These are phyloP conservation scores for Chlamydotis undulata DNA, from an alignment of 2,113 vertebrate genomes.

Conservation along the genomic window DNA sequence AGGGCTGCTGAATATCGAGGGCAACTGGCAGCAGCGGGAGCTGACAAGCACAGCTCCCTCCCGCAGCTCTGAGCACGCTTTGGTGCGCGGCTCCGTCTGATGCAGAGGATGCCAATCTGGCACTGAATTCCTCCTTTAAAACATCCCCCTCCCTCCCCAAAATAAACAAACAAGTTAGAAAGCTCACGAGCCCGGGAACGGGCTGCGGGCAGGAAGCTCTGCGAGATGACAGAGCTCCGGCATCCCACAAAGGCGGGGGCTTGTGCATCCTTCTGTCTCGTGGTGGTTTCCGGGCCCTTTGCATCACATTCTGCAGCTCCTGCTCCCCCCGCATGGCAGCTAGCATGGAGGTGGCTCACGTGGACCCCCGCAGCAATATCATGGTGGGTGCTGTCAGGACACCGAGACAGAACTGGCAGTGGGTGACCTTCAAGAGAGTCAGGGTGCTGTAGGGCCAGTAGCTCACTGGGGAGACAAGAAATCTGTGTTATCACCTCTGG, in stretches of 20 bases:
- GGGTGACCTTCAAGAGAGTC: background rate
- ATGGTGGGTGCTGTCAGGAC: background rate
- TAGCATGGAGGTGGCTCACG: fast-evolving
- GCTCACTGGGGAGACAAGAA: background rate
- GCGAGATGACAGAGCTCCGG: background rate
- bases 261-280: background rate
- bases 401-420: fast-evolving
- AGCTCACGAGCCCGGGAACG: background rate
- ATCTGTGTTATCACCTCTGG: background rate
- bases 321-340: fast-evolving
- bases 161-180: slow-evolving; percentile 33
- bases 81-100: background rate
- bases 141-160: background rate
- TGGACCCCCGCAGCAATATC: background rate
- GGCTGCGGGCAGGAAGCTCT: background rate
- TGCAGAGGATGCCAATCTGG: slow-evolving; percentile 12
- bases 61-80: background rate
- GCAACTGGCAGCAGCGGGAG: background rate
- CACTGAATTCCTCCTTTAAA: background rate
- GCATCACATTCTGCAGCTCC: background rate
- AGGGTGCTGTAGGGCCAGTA: background rate
- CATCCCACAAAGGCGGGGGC: background rate
- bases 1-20: background rate
- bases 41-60: background rate
- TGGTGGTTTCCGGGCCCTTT: background rate